Evolutionary conservation across 2,113 vertebrate species (phyloP).

Genomic region (Hassar affinis): DNA sequence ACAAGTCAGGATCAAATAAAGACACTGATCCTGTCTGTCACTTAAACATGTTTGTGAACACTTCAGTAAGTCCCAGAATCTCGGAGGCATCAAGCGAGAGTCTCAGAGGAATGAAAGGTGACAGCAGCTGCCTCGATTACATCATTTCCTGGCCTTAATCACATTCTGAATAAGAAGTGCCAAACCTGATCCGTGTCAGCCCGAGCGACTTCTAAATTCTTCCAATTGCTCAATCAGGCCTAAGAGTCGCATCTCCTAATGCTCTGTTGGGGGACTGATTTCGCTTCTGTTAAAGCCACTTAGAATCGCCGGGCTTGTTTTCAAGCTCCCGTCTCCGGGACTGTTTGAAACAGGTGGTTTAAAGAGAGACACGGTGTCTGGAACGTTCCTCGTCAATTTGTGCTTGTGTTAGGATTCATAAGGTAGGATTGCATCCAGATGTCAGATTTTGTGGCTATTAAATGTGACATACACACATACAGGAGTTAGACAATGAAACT

Average conservation of each 20-base stretch:
- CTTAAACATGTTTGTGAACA: slow-evolving; percentile 30
- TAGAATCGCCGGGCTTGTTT: slow-evolving; percentile 43
- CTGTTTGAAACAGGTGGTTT: not conserved
- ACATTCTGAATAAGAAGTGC: slow-evolving; percentile 41
- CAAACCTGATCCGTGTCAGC: slow-evolving; percentile 47
- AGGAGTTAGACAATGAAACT: not conserved
- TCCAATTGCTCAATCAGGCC: slow-evolving; percentile 44
- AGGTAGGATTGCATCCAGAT: not conserved
- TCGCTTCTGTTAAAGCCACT: slow-evolving; percentile 42
- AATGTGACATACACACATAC: too few relatives aligned
- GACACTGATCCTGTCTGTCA: slow-evolving; percentile 5
- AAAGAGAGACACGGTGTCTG: not conserved
- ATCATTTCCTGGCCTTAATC: slow-evolving; percentile 54
- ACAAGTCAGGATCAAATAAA: slow-evolving; percentile 34
- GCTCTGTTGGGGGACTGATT: slow-evolving; percentile 48
- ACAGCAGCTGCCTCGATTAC: slow-evolving; percentile 48
- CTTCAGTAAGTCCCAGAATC: slow-evolving; percentile 29
- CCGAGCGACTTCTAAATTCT: slow-evolving; percentile 38
- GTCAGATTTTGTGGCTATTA: too few relatives aligned
- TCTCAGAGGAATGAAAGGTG: slow-evolving; percentile 28
- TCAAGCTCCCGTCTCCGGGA: slow-evolving; percentile 31
- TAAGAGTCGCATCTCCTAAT: slow-evolving; percentile 43
- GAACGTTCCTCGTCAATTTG: not conserved
- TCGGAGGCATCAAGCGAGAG: slow-evolving; percentile 31
- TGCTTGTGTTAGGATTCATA: not conserved